These are phyloP conservation scores for Helogale parvula DNA, from an alignment of 2,113 vertebrate genomes.

Conservation along the genomic window DNA sequence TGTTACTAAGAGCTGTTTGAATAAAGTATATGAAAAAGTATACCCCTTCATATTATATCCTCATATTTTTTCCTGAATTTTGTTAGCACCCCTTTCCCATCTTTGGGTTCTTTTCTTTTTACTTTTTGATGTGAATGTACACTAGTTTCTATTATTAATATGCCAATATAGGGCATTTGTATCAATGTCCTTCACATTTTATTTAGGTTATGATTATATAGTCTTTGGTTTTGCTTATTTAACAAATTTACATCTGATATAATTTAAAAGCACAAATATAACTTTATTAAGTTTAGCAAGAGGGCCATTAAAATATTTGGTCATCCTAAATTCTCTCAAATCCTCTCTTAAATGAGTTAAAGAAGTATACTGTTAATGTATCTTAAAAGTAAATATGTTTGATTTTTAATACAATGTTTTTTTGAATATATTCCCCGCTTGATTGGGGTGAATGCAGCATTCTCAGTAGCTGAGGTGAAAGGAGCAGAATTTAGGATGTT, in stretches of 20 bases:
- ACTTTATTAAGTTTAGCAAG: constrained; percentile 62
- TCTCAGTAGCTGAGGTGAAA: constrained; percentile 37
- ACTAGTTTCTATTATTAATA: constrained; percentile 41
- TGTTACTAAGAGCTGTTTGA: constrained; percentile 4
- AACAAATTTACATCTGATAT: constrained; percentile 47
- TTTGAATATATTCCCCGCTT: background rate
- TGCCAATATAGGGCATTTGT: constrained; percentile 36
- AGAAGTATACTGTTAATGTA: background rate
- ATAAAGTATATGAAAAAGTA: background rate
- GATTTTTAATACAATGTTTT: constrained; percentile 34
- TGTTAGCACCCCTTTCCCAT: constrained; percentile 4
- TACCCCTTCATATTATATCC: background rate
- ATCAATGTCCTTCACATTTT: constrained; percentile 53
- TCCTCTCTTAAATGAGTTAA: constrained; percentile 38
- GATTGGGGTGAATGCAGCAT: background rate
- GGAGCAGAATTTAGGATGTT: constrained; percentile 25
- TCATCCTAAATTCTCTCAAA: constrained; percentile 35
- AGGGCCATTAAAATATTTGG: constrained; percentile 43
- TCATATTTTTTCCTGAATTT: constrained; percentile 50
- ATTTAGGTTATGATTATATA: background rate
- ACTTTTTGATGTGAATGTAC: background rate
- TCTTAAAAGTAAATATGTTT: constrained; percentile 53
- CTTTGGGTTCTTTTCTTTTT: constrained; percentile 47
- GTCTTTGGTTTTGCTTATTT: constrained; percentile 52
- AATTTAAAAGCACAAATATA: constrained; percentile 54